Evolutionary conservation across 23 tunicate species (phyloP).

Genomic region (Styela clava): DNA sequence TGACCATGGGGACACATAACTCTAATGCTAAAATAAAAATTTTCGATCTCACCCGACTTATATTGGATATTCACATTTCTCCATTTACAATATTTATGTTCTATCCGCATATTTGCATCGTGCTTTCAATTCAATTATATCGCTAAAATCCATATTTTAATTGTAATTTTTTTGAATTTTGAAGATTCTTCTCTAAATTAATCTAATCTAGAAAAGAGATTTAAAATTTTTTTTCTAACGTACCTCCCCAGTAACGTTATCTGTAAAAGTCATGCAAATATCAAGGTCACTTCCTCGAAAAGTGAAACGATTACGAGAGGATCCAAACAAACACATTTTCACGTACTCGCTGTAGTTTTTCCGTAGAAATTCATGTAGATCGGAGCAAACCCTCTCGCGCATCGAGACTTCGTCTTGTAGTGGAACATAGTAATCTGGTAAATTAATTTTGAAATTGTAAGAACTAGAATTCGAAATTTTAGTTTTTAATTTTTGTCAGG

Average conservation of each 20-base stretch:
- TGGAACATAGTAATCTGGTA: conserved; percentile 40
- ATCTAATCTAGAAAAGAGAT: too few relatives aligned
- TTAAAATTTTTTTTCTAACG: too few relatives aligned
- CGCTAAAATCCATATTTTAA: too few relatives aligned
- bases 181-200: too few relatives aligned
- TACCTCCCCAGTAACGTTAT: conserved; percentile 70
- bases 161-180: too few relatives aligned
- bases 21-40: neutral
- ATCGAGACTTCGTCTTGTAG: conserved; percentile 24
- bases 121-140: too few relatives aligned
- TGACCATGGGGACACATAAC: neutral
- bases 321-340: conserved; percentile 74
- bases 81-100: too few relatives aligned
- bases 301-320: conserved; percentile 92
- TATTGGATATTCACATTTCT: too few relatives aligned
- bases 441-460: neutral
- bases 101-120: too few relatives aligned
- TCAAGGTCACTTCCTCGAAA: conserved; percentile 85
- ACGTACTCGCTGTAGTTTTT: conserved; percentile 35
- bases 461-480: too few relatives aligned
- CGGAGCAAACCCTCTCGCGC: conserved; percentile 48
- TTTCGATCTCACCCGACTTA: too few relatives aligned
- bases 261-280: conserved; percentile 81
- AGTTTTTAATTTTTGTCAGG: too few relatives aligned
- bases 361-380: conserved; percentile 32